A percentile compares a stretch with the other conserved stretches of the same genome.
phyloP scores from a whole-genome alignment of 2,888 invertebrate species.

The Patella depressa region DNA sequence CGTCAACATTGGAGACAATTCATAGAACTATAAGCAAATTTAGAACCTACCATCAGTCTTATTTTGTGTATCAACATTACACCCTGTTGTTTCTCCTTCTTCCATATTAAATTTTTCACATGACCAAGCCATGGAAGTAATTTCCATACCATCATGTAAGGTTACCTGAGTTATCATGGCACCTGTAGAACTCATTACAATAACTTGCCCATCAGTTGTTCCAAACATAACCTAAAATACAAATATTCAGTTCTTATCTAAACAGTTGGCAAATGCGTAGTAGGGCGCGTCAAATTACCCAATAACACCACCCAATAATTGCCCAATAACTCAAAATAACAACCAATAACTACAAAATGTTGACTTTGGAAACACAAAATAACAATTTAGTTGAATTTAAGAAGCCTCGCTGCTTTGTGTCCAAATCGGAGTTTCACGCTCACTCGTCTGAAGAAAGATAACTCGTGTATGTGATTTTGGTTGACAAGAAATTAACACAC shows the following conservation, averaged over 20 bases:
- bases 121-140: slow-evolving; percentile 95
- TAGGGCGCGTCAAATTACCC: not conserved
- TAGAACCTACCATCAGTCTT: not conserved
- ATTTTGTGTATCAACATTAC: not conserved
- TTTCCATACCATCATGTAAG: slow-evolving; percentile 84
- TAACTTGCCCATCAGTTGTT: slow-evolving; percentile 92
- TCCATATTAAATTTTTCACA: slow-evolving; percentile 99
- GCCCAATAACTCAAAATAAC: too few species aligned
- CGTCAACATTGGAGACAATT: not conserved
- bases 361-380: too few species aligned
- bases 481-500: too few species aligned
- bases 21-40: not conserved
- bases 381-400: too few species aligned
- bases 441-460: too few species aligned
- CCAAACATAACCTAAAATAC: slow-evolving; percentile 87
- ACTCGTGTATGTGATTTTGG: too few species aligned
- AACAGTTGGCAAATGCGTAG: not conserved
- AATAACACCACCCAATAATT: not conserved
- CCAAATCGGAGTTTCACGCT: too few species aligned
- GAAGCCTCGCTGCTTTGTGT: too few species aligned
- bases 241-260: not conserved
- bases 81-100: slow-evolving; percentile 73
- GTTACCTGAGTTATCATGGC: slow-evolving; percentile 95
- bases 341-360: too few species aligned
- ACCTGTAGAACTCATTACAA: slow-evolving; percentile 95